A percentile compares a stretch with the other conserved stretches of the same genome.
Conservation (phyloP, 2,888 invertebrate species). For the Lycaena phlaeas region DNA sequence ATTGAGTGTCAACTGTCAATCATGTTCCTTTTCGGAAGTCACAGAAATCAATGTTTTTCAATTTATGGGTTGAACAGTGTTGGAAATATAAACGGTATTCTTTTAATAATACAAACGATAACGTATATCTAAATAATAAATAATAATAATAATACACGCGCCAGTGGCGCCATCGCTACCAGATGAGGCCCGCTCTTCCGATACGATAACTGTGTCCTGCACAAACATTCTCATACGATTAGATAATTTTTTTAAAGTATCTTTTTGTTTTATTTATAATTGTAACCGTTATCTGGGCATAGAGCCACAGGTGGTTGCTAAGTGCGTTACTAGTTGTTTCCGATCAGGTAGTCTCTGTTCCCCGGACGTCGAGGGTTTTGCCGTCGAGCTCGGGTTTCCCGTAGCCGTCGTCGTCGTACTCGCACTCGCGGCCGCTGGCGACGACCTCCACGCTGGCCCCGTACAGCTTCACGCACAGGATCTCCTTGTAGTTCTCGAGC, state of each 20-base stretch:
- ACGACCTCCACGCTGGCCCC: conserved; percentile 50
- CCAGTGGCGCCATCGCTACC: conserved; percentile 13
- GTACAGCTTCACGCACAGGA: conserved; percentile 77
- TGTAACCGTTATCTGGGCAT: conserved; percentile 10
- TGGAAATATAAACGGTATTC: too few relatives aligned
- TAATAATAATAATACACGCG: conserved; percentile 4
- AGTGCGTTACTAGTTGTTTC: conserved; percentile 10
- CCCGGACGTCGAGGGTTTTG: conserved; percentile 69
- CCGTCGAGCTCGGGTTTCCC: conserved; percentile 42
- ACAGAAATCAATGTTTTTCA: too few relatives aligned
- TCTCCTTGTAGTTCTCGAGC: conserved; percentile 75
- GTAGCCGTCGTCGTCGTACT: conserved; percentile 69
- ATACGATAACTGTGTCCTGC: conserved; percentile 19
- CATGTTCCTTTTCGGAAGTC: too few relatives aligned
- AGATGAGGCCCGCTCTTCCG: conserved; percentile 17
- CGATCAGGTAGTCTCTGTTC: conserved; percentile 49
- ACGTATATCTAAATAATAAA: not conserved
- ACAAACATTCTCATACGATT: conserved; percentile 9
- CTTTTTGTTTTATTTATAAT: not conserved
- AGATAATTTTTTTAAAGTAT: conserved; percentile 6
- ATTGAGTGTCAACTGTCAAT: too few relatives aligned
- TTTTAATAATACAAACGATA: too few relatives aligned
- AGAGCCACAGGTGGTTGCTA: conserved; percentile 20
- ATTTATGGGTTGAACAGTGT: too few relatives aligned
- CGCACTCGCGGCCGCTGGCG: conserved; percentile 46